Evolutionary conservation across 2,797 vertebrate genomes (phyloP).

Genomic region (Sylvia borin): DNA sequence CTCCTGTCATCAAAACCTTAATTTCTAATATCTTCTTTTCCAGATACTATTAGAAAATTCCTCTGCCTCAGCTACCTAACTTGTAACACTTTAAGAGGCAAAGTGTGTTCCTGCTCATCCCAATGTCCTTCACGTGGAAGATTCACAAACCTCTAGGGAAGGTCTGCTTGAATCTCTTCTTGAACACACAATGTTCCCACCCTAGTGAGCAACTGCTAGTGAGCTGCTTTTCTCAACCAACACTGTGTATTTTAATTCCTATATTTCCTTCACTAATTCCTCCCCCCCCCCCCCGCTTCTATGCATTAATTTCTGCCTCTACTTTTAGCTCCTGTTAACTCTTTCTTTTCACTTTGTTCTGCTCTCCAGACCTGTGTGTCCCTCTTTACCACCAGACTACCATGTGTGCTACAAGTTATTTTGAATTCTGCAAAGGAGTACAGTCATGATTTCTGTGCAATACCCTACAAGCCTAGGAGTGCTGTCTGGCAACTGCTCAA

Average conservation of each 20-base stretch:
- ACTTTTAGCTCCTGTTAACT: background rate
- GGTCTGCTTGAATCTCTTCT: background rate
- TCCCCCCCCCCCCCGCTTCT: background rate
- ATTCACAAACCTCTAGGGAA: background rate
- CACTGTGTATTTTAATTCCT: background rate
- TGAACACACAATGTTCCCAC: background rate
- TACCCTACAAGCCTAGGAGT: background rate
- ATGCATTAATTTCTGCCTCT: background rate
- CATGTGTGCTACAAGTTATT: background rate
- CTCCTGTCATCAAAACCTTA: slow-evolving; percentile 30
- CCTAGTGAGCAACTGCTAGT: background rate
- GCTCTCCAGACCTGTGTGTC: background rate
- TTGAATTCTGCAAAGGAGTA: background rate
- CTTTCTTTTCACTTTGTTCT: background rate
- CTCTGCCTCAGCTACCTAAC: background rate
- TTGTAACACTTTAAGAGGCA: background rate
- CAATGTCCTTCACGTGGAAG: background rate
- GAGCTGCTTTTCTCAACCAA: background rate
- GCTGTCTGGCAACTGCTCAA: background rate
- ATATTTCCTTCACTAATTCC: background rate
- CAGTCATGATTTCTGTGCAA: background rate
- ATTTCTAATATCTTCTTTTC: slow-evolving; percentile 7
- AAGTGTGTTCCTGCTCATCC: background rate
- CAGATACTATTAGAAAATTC: background rate
- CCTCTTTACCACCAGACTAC: background rate